Base-by-base conservation (phyloP, 1,140 invertebrate genomes). In the Temnothorax nylanderi region DNA sequence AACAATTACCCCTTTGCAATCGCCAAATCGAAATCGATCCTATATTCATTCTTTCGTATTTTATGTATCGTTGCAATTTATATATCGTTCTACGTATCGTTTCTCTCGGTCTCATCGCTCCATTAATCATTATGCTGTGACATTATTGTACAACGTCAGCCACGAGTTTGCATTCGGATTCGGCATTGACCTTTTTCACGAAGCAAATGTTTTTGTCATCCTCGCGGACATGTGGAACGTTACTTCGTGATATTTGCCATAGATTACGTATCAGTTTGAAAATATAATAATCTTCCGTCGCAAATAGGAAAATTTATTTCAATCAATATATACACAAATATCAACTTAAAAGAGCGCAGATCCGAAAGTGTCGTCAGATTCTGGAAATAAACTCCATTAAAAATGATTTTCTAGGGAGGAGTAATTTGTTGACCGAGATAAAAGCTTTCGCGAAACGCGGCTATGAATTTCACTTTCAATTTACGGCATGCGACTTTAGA, bases 121-220 rank as follows among this genome's bases (percentile, higher is more conserved):
- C 37, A 84, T 84, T 60, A 60, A 84, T 84, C 80, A 84, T 49
- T 37, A 26, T 32, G 51, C 18, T 80, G 16, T 72, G 37, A 74
- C 80, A 60, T 82, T 18, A 60, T 18, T 34, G 65, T 32, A 34
- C 10, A 47, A 82, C 32, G 37, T 74, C 41, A 74, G 69, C 11
- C n/a, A 67, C 49, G 49, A 82, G 32, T 82, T 72, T 60, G 16
- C 37, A 60, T 72, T 82, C 4, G 37, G 13, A 82, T 32, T 74
- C 26, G 67, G 26, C 65, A 58, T 72, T 82, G 80, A 82, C 37
- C 54, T 82, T 60, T 60, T 74, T 60, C 65, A 10, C 13, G 26
- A 32, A 56, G 21, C 32, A n/a, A 26, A 64, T 64, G 5, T 65
- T 65, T 69, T 64, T 18, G 18, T 72, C 26, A 21, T 21, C 0